Conservation (phyloP, 2,113 vertebrate genomes). For the Bettongia penicillata region DNA sequence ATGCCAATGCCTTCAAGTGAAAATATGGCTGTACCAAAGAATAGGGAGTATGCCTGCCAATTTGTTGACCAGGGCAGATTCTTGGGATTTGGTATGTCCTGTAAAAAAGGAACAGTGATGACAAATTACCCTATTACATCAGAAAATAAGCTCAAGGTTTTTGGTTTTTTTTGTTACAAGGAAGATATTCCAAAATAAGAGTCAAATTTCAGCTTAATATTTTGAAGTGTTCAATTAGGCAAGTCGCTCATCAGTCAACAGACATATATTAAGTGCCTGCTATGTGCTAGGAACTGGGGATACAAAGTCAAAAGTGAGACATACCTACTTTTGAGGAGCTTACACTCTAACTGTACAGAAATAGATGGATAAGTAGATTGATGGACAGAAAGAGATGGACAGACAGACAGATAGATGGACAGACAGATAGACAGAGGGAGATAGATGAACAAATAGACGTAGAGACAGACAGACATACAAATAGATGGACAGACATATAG, state of each 20-base stretch:
- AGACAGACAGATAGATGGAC: no score
- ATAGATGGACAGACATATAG: neutral
- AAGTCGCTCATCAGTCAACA: neutral
- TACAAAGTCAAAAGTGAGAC: neutral
- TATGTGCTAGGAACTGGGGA: neutral
- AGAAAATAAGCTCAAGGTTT: neutral
- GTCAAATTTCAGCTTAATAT: neutral
- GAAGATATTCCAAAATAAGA: neutral
- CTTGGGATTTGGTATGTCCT: constrained; percentile 89
- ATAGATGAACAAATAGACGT: no score
- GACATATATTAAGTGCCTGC: neutral
- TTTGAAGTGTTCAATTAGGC: neutral
- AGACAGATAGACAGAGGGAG: no score
- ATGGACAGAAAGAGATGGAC: no score
- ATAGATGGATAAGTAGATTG: neutral
- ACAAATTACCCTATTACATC: neutral
- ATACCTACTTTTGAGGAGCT: neutral
- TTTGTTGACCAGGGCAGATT: constrained; percentile 87
- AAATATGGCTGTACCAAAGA: constrained; percentile 96
- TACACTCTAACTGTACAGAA: neutral
- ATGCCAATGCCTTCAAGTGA: constrained; percentile 96
- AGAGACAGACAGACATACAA: neutral
- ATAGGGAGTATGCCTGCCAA: constrained; percentile 91
- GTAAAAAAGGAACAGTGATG: constrained; percentile 21
- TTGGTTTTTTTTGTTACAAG: neutral